Evolutionary conservation across 2,113 vertebrate genomes (phyloP).

Genomic region (Bos taurus): ARS-UCD2.0 NC_037336.1:3149001-3149500

Average conservation of each 20-base stretch:
- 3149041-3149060: not conserved
- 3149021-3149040: not conserved
- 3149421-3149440: not conserved
- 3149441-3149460: not conserved
- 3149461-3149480: not conserved
- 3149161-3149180: not conserved
- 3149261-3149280: not conserved
- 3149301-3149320: not conserved
- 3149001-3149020: not conserved
- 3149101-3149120: not conserved
- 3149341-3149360: not conserved
- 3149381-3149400: not conserved
- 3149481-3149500: not conserved
- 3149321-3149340: not conserved
- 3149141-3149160: not conserved
- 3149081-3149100: not conserved
- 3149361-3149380: not conserved
- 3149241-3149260: not conserved
- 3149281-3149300: not conserved
- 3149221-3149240: not conserved
- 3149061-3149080: not conserved
- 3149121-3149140: not conserved
- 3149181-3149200: not conserved
- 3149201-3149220: not conserved
- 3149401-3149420: not conserved